Evolutionary conservation across 1,140 invertebrate genomes (phyloP), one percentile per base, ranked within the genome.

Genomic region (Drosophila prosaltans): DNA sequence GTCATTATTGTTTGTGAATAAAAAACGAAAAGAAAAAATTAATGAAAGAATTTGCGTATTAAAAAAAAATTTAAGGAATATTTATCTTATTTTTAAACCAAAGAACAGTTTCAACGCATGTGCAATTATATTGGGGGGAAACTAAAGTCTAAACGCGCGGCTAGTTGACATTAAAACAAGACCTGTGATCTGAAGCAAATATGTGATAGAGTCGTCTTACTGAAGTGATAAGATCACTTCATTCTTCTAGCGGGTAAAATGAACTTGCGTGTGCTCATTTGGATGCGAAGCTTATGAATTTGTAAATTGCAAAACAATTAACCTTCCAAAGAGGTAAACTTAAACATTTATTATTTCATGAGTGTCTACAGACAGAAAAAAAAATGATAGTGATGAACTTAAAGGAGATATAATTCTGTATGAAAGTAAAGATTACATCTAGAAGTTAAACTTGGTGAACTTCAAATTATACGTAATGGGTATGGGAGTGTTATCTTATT

Each of bases 1-100:
- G 62, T 72, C 28, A 68, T 64, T 62, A 43, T 55, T 65, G 54
- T 71, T 70, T 69, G 30, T 51, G 21, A 77, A 69, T 74, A 65
- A 69, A 65, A 11, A n/a, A n/a, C 24, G 21, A 63, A 32, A 39
- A 21, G 2, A n/a, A 1, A 21, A 3, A 48, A 45, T 3, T 32
- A 8, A 39, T 7, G 1, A 2, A 16, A 16, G 16, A 16, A 16
- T 16, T 16, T 16, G 16, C 16, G 16, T 16, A 16, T 16, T 16
- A 16, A 16, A 16, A 16, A 16, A 16, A 16, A 16, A 16, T 16
- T 16, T 16, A 16, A 16, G 16, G 16, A 16, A 16, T 16, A 16
- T 16, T 16, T 16, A 16, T 16, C 16, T 16, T 16, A 16, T 16
- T 16, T 16, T 16, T 16, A 16, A 16, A 16, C 16, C 16, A 16